These are phyloP conservation scores for Pseudotriccus pelzelni DNA, from an alignment of 2,797 vertebrate species.

Conservation along the genomic window DNA sequence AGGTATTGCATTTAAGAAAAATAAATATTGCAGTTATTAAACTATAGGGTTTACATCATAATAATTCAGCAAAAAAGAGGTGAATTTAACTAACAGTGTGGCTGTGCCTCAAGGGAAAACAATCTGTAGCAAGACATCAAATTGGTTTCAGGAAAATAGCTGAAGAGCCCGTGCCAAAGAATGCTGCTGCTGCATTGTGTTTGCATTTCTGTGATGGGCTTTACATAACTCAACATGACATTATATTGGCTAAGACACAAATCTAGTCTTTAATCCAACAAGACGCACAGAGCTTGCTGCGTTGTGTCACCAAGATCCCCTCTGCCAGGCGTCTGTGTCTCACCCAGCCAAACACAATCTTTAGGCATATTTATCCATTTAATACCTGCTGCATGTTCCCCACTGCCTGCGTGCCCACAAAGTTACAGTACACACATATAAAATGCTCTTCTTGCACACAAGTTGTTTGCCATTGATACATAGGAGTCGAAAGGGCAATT, in stretches of 20 bases:
- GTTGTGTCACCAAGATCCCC: slow-evolving; percentile 58
- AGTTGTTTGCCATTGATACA: background rate
- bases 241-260: slow-evolving; percentile 79
- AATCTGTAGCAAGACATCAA: slow-evolving; percentile 64
- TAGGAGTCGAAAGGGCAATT: background rate
- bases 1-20: background rate
- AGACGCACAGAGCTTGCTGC: slow-evolving; percentile 69
- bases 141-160: slow-evolving; percentile 61
- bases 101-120: slow-evolving; percentile 18
- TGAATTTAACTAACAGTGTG: background rate
- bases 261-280: slow-evolving; percentile 81
- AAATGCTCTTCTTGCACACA: background rate
- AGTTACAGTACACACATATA: slow-evolving; percentile 16
- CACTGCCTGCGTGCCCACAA: background rate
- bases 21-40: background rate
- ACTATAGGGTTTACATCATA: background rate
- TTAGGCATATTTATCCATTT: slow-evolving; percentile 51
- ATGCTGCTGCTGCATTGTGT: slow-evolving; percentile 66
- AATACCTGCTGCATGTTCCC: slow-evolving; percentile 45
- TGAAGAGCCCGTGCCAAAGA: slow-evolving; percentile 59
- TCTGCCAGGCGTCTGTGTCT: slow-evolving; percentile 41
- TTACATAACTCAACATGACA: slow-evolving; percentile 84
- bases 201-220: slow-evolving; percentile 77
- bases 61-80: background rate
- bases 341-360: slow-evolving; percentile 48